Evolutionary conservation across 2,797 vertebrate genomes (phyloP), one percentile per base, ranked within the genome.

Genomic region (Cheirogaleus major): DNA sequence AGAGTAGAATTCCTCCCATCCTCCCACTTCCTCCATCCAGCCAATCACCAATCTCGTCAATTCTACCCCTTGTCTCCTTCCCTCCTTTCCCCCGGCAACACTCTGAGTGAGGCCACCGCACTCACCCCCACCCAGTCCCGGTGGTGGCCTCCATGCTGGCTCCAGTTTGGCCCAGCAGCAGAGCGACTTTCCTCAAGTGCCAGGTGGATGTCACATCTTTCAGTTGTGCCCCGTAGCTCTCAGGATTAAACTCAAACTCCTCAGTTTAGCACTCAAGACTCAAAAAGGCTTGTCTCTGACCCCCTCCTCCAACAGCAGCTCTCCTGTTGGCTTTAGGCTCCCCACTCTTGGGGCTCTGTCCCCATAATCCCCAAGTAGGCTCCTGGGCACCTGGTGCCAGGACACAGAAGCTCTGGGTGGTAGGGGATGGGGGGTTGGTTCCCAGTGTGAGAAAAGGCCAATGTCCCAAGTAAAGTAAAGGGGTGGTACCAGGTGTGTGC

Each of bases 21-120:
- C 11, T 43, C 57, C 7, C 0, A 41, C 20, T 59, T 38, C 48
- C 48, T 48, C 45, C 32, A 59, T 6, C 43, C 35, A n/a, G 7
- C 12, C 35, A 14, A 5, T 15, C 48, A 4, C 2, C 35, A 52
- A 4, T 20, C 55, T 82, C 6, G 3, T 41, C 1, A 0, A 10
- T 18, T 17, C 48, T 38, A 7, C 17, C 83, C 48, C 61, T 17
- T 0, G 27, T 73, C 80, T 65, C 23, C 23, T 9, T 35, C 22
- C 75, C n/a, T 78, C 43, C 15, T 78, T 88, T 69, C 59, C 20
- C 35, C 18, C 1, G 0, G 23, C 30, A 75, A 9, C 30, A 32
- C 30, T 61, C 1, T 13, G 69, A n/a, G 38, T 45, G 12, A 45
- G 45, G n/a, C 32, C 76, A 17, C 67, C 20, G 13, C 0, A 1